Conservation (phyloP, 2,113 vertebrate species). For the Istiophorus platypterus region DNA sequence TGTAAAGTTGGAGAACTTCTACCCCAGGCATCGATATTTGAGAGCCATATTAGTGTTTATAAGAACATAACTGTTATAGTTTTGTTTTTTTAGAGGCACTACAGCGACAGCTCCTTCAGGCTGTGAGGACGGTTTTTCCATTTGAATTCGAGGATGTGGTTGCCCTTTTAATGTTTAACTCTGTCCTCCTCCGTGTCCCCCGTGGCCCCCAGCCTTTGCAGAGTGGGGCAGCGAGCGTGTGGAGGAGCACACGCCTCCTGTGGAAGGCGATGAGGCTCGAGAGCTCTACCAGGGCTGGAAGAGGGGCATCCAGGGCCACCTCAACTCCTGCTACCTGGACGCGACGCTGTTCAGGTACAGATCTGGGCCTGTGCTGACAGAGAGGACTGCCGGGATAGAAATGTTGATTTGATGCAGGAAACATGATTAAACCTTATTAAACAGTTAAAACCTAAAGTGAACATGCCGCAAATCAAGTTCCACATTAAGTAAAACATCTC, state of each 20-base stretch:
- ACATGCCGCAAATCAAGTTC: no score
- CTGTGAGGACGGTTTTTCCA: no score
- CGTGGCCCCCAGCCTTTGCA: conserved; percentile 80
- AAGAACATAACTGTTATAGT: not conserved
- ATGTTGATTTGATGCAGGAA: no score
- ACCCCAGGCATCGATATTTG: no score
- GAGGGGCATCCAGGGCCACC: conserved; percentile 89
- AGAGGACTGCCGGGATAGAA: no score
- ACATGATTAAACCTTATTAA: no score
- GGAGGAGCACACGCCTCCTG: conserved; percentile 84
- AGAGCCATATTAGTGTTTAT: not conserved
- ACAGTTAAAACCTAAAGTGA: no score
- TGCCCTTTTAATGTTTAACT: no score
- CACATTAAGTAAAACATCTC: no score
- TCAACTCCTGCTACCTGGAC: conserved; percentile 91
- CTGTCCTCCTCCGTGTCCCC: not conserved
- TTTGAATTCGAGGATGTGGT: not conserved
- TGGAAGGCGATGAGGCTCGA: conserved; percentile 74
- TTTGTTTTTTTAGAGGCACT: no score
- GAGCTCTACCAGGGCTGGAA: conserved; percentile 86
- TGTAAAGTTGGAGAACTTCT: no score
- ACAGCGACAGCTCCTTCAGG: no score
- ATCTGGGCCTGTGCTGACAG: not conserved
- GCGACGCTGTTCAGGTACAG: conserved; percentile 85
- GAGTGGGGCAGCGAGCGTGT: conserved; percentile 87